A percentile compares a stretch with the other conserved stretches of the same genome.
Conservation (phyloP, 2,797 vertebrate genomes). For the Xenopus petersii region DNA sequence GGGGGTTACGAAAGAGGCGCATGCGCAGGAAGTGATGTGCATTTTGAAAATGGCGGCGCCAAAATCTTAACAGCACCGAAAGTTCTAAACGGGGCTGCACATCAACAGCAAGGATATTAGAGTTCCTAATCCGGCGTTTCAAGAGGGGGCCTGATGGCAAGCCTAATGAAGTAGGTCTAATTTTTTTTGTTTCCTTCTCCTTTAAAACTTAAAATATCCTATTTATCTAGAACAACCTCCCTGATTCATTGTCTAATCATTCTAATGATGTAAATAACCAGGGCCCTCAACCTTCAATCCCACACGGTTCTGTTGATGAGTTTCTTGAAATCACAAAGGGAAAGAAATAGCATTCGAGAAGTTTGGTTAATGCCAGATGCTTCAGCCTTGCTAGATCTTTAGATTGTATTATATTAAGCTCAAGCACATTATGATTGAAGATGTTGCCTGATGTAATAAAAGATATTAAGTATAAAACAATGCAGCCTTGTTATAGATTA, state of each 20-base stretch:
- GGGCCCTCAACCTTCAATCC: background rate
- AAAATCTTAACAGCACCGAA: too few relatives aligned
- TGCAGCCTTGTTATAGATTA: conserved; percentile 26
- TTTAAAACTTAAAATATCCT: background rate
- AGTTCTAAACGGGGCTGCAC: too few relatives aligned
- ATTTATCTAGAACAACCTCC: background rate
- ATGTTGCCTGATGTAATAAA: conserved; percentile 26
- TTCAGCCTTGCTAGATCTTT: conserved; percentile 5
- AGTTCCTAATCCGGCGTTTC: too few relatives aligned
- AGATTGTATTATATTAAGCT: conserved; percentile 11
- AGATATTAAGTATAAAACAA: conserved; percentile 30
- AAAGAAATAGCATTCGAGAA: conserved; percentile 9
- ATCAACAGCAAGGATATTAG: too few relatives aligned
- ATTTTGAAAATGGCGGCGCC: too few relatives aligned
- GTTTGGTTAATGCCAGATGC: conserved; percentile 9
- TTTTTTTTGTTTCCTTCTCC: too few relatives aligned
- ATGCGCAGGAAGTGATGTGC: too few relatives aligned
- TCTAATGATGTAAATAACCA: background rate
- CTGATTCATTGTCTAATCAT: conserved; percentile 1
- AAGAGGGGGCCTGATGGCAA: too few relatives aligned
- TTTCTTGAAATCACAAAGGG: background rate
- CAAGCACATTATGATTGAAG: conserved; percentile 19
- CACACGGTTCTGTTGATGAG: background rate
- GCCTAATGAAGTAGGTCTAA: too few relatives aligned
- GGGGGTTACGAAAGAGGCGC: too few relatives aligned